Base-by-base conservation (phyloP, 2,113 vertebrate genomes). In the Nettapus auritus region DNA sequence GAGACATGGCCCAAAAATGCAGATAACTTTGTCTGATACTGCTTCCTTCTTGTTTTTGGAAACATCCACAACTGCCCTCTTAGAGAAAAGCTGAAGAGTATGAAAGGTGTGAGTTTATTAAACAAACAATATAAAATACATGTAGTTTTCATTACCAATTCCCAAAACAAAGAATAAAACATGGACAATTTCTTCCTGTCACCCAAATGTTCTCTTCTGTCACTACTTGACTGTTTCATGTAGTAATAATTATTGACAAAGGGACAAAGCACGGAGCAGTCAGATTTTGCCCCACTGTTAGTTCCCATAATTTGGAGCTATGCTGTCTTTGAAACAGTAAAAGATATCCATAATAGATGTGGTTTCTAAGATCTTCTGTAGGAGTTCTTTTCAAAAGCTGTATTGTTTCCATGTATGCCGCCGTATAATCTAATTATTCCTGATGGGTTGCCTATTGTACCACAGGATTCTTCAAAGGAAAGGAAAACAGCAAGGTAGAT, bases 341-440 rank as follows among this genome's bases (percentile, higher is more conserved):
- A 90, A 96, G 90, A 96, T 95, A 95, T 94, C 94, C 93, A 97
- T 97, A 96, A 96, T 96, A 96, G 73, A 97, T 95, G 95, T 95
- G 95, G 95, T 96, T 97, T 97, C 95, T 91, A 94, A 96, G 93
- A 96, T 97, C 79, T 97, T 97, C 95, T 85, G 82, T 92, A 88
- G 86, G 84, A 95, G 79, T 89, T 76, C 93, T 92, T 96, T 93
- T 94, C 97, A 96, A 97, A 94, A 97, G 93, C 90, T 93, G 71
- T 78, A 95, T 97, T 96, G 96, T 97, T 97, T 97, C 96, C 97
- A 95, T 94, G 95, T 94, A 95, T 94, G 94, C 91, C 7, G 74
- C 94, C 79, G 85, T 97, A 97, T 96, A 97, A 97, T 97, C 97
- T 97, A 97, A 97, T 97, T 97, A 97, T 94, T 96, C 95, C 95